phyloP scores from a whole-genome alignment of 1,140 invertebrate species.

The Yoshiicerus persimilis region DNA sequence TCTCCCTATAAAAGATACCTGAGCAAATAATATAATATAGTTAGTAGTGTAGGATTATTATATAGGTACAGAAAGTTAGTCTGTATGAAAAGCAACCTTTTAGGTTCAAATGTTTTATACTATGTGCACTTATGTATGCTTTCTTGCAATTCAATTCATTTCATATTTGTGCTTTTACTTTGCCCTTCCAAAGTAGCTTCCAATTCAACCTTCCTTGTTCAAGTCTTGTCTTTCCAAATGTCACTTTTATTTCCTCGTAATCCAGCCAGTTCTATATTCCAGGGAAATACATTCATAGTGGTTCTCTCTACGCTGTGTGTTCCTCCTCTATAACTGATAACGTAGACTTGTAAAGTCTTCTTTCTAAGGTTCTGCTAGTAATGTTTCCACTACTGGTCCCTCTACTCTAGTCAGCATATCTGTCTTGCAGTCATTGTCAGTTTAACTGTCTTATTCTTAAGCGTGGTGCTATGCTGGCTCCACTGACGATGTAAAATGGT shows the following conservation, averaged over 20 bases:
- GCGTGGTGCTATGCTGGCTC: background rate
- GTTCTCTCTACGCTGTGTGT: too few relatives aligned
- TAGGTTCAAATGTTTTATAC: background rate
- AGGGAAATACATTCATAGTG: too few relatives aligned
- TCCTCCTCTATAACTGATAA: too few relatives aligned
- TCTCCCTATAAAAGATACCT: too few relatives aligned
- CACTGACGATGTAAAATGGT: background rate
- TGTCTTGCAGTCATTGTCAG: background rate
- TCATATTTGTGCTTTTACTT: background rate
- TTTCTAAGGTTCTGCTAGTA: background rate
- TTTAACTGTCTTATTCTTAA: background rate
- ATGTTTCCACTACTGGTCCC: background rate
- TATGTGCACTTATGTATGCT: background rate
- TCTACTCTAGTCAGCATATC: background rate
- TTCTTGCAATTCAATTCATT: background rate
- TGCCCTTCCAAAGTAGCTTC: background rate
- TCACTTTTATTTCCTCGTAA: background rate
- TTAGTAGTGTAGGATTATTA: too few relatives aligned
- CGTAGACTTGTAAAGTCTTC: background rate
- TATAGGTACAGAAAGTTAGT: too few relatives aligned
- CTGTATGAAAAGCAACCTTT: background rate
- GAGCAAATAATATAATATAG: too few relatives aligned
- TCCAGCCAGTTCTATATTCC: background rate
- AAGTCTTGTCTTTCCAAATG: slow-evolving; percentile 1
- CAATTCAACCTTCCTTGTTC: background rate